These are phyloP conservation scores for Sinocyclocheilus maitianheensis DNA, from an alignment of 2,113 vertebrate species.

Conservation along the genomic window DNA sequence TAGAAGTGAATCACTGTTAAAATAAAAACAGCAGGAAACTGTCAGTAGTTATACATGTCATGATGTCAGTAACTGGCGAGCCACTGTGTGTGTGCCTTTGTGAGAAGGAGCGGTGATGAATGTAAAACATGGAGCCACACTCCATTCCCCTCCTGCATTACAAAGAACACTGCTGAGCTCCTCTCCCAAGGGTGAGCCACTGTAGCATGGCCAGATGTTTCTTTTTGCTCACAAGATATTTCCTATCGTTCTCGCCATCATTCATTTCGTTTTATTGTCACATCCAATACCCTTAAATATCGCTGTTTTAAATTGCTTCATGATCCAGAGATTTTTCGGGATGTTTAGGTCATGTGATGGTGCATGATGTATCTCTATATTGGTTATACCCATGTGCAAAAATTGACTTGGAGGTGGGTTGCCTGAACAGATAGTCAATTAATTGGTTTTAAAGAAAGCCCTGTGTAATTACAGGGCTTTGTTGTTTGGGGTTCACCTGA, in stretches of 20 bases:
- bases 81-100: constrained; percentile 42
- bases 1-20: constrained; percentile 57
- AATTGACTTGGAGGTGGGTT: not conserved
- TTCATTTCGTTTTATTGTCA: constrained; percentile 1
- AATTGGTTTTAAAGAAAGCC: not conserved
- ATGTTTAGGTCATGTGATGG: not conserved
- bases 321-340: not conserved
- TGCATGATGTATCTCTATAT: not conserved
- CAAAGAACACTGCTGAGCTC: constrained; percentile 49
- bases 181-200: constrained; percentile 46
- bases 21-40: constrained; percentile 70
- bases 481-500: constrained; percentile 10
- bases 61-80: constrained; percentile 34
- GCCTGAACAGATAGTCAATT: constrained; percentile 3
- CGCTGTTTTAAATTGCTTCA: not conserved
- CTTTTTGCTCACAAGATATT: constrained; percentile 21
- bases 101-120: constrained; percentile 57
- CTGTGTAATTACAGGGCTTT: constrained; percentile 13
- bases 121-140: constrained; percentile 62
- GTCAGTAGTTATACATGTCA: constrained; percentile 72
- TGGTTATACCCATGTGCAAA: not conserved
- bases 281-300: not conserved
- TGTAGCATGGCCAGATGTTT: constrained; percentile 57
- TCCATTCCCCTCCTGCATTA: constrained; percentile 59
- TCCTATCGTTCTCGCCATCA: not conserved